Evolutionary conservation across 2,797 vertebrate genomes (phyloP).

Genomic region (Hafferia zeledoni): DNA sequence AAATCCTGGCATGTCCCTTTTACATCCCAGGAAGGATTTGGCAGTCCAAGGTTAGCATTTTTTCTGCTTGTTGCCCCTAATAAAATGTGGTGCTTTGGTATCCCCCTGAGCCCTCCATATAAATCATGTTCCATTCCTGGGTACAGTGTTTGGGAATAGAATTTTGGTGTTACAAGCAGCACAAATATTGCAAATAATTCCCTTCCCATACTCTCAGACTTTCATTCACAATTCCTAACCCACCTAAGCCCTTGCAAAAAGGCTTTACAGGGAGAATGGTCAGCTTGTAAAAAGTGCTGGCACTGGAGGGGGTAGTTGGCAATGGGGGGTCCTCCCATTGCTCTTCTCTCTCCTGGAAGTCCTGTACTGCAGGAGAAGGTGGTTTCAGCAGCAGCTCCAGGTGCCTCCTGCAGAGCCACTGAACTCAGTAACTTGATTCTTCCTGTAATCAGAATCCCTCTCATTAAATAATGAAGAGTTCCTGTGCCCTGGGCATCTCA

Average conservation of each 20-base stretch:
- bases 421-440: constrained; percentile 8
- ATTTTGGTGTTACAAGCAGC: not conserved
- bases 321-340: not conserved
- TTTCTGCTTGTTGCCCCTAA: not conserved
- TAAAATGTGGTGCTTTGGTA: not conserved
- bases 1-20: not conserved
- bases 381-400: constrained; percentile 3
- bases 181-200: accelerated
- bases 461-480: constrained; percentile 63
- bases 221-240: not conserved
- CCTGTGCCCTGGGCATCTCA: not conserved
- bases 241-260: no score
- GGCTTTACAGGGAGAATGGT: not conserved
- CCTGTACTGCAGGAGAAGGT: not conserved
- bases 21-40: not conserved
- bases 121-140: not conserved
- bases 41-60: not conserved
- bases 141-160: accelerated
- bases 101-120: accelerated
- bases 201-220: not conserved
- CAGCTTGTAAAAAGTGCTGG: no score
- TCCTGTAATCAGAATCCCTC: constrained; percentile 52
- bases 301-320: not conserved
- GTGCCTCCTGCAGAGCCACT: constrained; percentile 2
- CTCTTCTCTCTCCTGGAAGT: not conserved